Percentiles rank a stretch among this genome's conserved stretches.
These are phyloP conservation scores for Promerops cafer DNA, from an alignment of 2,113 vertebrate species.

Conservation along the genomic window DNA sequence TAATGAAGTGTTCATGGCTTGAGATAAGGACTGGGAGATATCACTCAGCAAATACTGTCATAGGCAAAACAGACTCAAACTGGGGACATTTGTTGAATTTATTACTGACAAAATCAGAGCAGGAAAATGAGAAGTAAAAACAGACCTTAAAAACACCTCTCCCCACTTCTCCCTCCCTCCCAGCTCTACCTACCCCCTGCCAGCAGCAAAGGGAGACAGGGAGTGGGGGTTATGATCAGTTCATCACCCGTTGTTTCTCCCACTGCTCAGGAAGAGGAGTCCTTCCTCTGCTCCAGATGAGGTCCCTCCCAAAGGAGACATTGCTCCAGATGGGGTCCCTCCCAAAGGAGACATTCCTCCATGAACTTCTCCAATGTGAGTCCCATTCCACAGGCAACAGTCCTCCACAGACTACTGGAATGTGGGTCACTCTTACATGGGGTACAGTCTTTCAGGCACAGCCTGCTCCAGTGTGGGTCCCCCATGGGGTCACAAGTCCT, in stretches of 20 bases:
- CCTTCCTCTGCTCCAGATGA: background rate
- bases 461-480: background rate
- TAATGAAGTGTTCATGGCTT: background rate
- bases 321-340: accelerated
- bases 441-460: background rate
- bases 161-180: background rate
- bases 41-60: accelerated
- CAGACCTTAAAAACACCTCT: background rate
- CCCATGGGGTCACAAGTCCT: too few species aligned
- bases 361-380: background rate
- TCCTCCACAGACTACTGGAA: background rate
- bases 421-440: accelerated
- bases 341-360: background rate
- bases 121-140: background rate
- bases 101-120: background rate
- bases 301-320: background rate
- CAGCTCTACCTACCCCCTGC: background rate
- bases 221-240: background rate
- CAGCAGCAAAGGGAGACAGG: background rate
- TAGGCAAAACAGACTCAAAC: accelerated
- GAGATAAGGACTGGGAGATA: background rate
- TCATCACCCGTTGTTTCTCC: accelerated
- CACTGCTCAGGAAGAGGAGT: background rate
- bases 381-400: background rate
- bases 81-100: background rate